These are phyloP conservation scores for Oncorhynchus mykiss DNA, from an alignment of 2,113 vertebrate species.

Conservation along the genomic window DNA sequence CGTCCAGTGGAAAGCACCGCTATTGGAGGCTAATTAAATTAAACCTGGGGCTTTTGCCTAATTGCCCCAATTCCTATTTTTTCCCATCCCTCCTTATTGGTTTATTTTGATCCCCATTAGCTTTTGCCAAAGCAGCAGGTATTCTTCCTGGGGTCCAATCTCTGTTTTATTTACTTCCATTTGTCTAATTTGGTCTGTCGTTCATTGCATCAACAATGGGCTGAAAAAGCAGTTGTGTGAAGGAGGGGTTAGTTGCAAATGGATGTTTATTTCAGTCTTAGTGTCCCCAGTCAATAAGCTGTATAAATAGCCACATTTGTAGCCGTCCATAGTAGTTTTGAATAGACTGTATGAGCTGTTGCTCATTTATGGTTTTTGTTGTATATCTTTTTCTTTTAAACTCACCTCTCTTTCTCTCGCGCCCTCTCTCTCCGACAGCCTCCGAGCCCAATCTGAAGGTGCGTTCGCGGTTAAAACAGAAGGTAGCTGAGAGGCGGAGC, in stretches of 20 bases:
- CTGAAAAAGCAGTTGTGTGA: background rate
- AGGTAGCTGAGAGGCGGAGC: constrained; percentile 92
- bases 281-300: constrained; percentile 7
- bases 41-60: constrained; percentile 21
- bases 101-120: background rate
- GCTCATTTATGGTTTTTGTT: background rate
- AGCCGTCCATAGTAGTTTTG: too few species aligned
- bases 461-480: constrained; percentile 94
- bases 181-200: constrained; percentile 15
- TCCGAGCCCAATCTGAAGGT: constrained; percentile 97
- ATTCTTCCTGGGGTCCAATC: background rate
- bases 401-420: background rate
- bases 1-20: constrained; percentile 1
- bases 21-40: constrained; percentile 1
- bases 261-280: background rate
- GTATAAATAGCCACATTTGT: background rate
- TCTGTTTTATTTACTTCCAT: constrained; percentile 11
- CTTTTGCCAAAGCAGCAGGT: background rate
- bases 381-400: background rate
- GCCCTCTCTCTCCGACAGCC: constrained; percentile 64
- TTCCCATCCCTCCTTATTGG: background rate
- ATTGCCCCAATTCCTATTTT: constrained; percentile 28
- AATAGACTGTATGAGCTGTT: too few species aligned
- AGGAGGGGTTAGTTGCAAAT: background rate
- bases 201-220: constrained; percentile 6